These are phyloP conservation scores for Macrobrachium nipponense DNA, from an alignment of 1,140 invertebrate species.

Conservation along the genomic window DNA sequence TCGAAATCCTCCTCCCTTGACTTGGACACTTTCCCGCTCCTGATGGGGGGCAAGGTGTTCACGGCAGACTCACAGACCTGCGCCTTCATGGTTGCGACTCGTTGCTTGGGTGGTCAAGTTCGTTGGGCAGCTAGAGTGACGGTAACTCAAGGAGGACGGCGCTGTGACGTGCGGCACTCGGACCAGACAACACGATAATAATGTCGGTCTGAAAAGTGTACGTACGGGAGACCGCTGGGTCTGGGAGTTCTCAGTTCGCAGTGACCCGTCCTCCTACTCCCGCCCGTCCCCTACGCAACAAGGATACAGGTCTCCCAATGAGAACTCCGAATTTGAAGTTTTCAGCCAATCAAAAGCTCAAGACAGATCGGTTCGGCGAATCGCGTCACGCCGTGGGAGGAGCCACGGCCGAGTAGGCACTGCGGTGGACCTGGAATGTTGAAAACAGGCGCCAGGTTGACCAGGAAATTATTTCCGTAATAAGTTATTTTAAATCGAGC, in stretches of 20 bases:
- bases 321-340: conserved; percentile 36
- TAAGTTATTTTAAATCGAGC: conserved; percentile 29
- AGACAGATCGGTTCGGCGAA: background rate
- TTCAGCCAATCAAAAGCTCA: conserved; percentile 37
- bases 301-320: conserved; percentile 41
- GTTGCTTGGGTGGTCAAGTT: no score
- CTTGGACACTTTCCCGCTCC: conserved; percentile 57
- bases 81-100: conserved; percentile 42
- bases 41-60: conserved; percentile 46
- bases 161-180: background rate
- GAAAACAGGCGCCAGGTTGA: background rate
- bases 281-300: conserved; percentile 7
- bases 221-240: background rate
- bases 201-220: conserved; percentile 6
- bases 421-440: conserved; percentile 44
- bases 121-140: background rate
- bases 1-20: conserved; percentile 46
- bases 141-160: background rate
- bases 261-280: conserved; percentile 32
- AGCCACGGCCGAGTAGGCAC: conserved; percentile 34
- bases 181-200: background rate
- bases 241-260: conserved; percentile 25
- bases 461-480: conserved; percentile 16
- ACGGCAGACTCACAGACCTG: conserved; percentile 41
- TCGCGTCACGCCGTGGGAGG: conserved; percentile 21